Base-by-base conservation (phyloP, 2,888 invertebrate species). In the Dryobotodes eremita region DNA sequence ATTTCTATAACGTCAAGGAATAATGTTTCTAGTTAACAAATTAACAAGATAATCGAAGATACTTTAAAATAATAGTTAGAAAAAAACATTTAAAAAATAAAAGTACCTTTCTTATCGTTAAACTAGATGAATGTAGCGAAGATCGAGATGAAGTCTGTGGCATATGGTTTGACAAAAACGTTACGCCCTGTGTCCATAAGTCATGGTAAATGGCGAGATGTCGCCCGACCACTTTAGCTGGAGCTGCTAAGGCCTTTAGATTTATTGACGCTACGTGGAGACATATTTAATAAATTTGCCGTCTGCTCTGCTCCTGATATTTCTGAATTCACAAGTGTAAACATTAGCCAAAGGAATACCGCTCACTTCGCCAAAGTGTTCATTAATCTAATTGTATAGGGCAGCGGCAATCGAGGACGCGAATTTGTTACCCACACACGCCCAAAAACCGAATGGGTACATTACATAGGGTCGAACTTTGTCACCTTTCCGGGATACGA, bases 181-280 rank as follows among this genome's bases (percentile, higher is more conserved):
- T 86, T 90, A 86, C 90, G 90, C 91, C 88, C 89, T 88, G 91
- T 91, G 90, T 89, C 91, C 88, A 92, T 93, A 93, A 93, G 92
- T 93, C 93, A 93, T 92, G 90, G 90, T 90, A 91, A 90, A 90
- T 91, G 91, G 90, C 84, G 89, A 90, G 89, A 90, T 90, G 92
- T 92, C 92, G 84, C 80, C 88, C 89, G 90, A 91, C 92, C 91
- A 93, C 93, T 93, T 92, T 90, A 90, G 90, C 88, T 88, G 81
- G 90, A 90, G 90, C 93, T 91, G 89, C 91, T 92, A 90, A 93
- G 88, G 86, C 91, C 86, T 75, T 81, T 84, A 91, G 93, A 94
- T 94, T 94, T 94, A 94, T 94, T 79, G 91, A 87, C 83, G 85
- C 88, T 90, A 92, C 94, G 94, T 93, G 94, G 86, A 91, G 89